Evolutionary conservation across 1,140 invertebrate species (phyloP).

Genomic region (Pseudomyrmex dendroicus): DNA sequence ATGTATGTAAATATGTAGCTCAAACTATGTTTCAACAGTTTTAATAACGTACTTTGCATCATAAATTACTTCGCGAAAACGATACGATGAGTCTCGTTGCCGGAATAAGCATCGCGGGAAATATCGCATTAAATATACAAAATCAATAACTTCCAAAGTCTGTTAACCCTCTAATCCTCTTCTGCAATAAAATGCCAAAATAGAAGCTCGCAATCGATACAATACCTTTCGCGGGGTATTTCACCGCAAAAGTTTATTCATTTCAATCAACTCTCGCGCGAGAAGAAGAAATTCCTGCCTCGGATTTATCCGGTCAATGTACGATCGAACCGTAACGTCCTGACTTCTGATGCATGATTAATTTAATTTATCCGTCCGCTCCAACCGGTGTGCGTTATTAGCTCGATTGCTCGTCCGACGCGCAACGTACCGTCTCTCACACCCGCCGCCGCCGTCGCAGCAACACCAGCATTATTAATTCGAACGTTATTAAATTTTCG

Average conservation of each 20-base stretch:
- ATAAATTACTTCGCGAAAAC: background rate
- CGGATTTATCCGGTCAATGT: constrained; percentile 39
- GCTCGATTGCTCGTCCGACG: constrained; percentile 69
- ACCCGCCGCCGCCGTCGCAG: constrained; percentile 21
- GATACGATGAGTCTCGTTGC: background rate
- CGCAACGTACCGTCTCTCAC: constrained; percentile 25
- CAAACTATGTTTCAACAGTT: background rate
- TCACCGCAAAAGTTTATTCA: background rate
- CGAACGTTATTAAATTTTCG: constrained; percentile 61
- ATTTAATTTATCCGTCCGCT: constrained; percentile 70
- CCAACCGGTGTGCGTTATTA: constrained; percentile 56
- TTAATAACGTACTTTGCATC: background rate
- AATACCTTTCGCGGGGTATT: background rate
- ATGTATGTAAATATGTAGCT: too few species aligned
- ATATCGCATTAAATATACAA: background rate
- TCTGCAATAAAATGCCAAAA: background rate
- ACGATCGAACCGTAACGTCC: constrained; percentile 15
- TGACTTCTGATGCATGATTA: constrained; percentile 65
- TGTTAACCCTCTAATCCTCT: background rate
- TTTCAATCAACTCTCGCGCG: background rate
- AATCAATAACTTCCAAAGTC: background rate
- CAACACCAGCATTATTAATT: constrained; percentile 61
- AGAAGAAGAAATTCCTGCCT: constrained; percentile 18
- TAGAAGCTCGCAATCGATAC: background rate
- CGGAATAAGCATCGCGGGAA: background rate